These are phyloP conservation scores for Regulus satrapa DNA, from an alignment of 2,113 vertebrate species.

Conservation along the genomic window DNA sequence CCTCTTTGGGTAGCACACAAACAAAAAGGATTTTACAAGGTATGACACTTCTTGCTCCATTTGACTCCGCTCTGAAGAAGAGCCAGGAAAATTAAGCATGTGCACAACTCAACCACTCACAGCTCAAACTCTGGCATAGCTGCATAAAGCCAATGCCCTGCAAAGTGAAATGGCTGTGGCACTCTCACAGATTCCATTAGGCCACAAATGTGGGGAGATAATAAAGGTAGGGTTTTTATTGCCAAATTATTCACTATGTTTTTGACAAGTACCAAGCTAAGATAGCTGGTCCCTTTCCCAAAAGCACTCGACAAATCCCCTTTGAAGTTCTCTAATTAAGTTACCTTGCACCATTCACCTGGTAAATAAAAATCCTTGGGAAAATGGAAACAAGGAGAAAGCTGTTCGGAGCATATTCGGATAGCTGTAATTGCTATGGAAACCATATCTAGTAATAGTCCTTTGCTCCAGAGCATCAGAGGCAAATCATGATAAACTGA, in stretches of 20 bases:
- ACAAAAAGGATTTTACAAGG: background rate
- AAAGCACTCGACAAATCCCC: background rate
- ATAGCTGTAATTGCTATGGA: slow-evolving; percentile 50
- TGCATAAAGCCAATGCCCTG: background rate
- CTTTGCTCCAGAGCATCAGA: slow-evolving; percentile 23
- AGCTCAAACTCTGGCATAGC: background rate
- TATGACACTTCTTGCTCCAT: background rate
- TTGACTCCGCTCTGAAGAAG: background rate
- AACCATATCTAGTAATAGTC: slow-evolving; percentile 4
- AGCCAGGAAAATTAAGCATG: background rate
- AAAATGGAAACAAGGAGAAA: background rate
- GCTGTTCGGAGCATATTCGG: background rate
- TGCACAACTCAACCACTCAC: background rate
- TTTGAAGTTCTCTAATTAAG: background rate
- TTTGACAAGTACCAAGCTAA: background rate
- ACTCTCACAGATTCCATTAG: background rate
- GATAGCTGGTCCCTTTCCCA: background rate
- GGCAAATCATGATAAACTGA: background rate
- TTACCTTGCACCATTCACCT: background rate
- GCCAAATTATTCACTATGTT: background rate
- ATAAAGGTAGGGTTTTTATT: background rate
- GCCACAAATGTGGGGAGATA: background rate
- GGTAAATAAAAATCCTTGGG: background rate
- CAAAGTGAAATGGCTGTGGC: background rate
- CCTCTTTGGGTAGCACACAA: background rate